These are phyloP conservation scores for Coptodon rendalli DNA, from an alignment of 2,113 vertebrate species.

Conservation along the genomic window DNA sequence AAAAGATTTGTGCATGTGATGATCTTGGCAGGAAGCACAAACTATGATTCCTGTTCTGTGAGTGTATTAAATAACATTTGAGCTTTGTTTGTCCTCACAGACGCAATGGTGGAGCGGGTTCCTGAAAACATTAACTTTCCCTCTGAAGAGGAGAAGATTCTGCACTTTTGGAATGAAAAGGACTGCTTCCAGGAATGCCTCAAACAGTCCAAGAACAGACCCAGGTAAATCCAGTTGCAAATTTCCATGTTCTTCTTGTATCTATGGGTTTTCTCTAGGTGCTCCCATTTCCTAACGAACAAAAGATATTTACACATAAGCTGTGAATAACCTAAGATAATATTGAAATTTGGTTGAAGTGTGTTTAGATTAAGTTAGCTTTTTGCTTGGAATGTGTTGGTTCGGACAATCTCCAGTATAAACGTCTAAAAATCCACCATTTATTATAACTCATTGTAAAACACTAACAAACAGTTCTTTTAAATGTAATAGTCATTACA, in stretches of 20 bases:
- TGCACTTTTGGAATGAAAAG: constrained; percentile 82
- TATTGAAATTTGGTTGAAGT: background rate
- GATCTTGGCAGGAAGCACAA: background rate
- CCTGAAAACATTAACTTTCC: constrained; percentile 89
- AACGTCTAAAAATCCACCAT: background rate
- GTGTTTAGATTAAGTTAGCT: background rate
- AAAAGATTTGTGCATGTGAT: background rate
- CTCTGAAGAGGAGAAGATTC: constrained; percentile 85
- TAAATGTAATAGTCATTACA: background rate
- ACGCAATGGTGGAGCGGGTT: constrained; percentile 86
- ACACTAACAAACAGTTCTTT: background rate
- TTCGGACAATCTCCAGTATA: background rate
- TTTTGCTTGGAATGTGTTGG: background rate
- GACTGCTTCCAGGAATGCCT: constrained; percentile 92
- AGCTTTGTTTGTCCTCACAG: background rate
- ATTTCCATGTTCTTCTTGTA: background rate
- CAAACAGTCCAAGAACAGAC: constrained; percentile 88
- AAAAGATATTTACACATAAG: background rate
- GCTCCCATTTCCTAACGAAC: background rate
- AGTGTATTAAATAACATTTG: background rate
- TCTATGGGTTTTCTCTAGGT: background rate
- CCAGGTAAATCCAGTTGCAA: constrained; percentile 72
- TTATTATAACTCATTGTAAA: background rate
- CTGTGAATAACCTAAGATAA: background rate
- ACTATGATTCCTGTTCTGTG: background rate